Base-by-base conservation (phyloP, 1,140 invertebrate genomes). In the Nixonia krombeini region DNA sequence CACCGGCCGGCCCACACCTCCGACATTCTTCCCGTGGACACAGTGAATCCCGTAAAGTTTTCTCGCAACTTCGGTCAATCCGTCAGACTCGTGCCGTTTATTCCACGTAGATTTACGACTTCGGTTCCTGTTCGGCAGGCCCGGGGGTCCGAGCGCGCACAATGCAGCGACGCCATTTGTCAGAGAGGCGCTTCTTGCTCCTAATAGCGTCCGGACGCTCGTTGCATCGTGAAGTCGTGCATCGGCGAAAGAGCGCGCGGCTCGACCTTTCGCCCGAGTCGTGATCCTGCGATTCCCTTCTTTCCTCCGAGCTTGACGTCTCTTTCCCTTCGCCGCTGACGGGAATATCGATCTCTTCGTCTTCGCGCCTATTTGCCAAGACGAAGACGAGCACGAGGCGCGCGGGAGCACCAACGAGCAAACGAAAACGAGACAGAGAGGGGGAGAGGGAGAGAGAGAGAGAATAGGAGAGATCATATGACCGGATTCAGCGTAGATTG, bases 121-220 rank as follows among this genome's bases (percentile, higher is more conserved):
- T 44, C 52, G 57, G 51, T 62, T 45, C 64, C 47, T 65, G 41
- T 47, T 52, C 47, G 52, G 13, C 50, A 18, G 49, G 28, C 55
- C 70, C 50, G 59, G 64, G 55, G 71, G 65, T 55, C 65, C 52
- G 45, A 51, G 49, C 37, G 42, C 49, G 69, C 72, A 76, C 76
- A 79, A 80, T 78, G 72, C 70, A 75, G 63, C 70, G 47, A 73
- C 58, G 71, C 74, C 72, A 81, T 81, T 81, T 81, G 75, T 81
- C 75, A 79, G 71, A 70, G 68, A 72, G 74, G 73, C 72, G 72
- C 76, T 76, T 79, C 74, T 73, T 77, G 72, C 72, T 79, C 67
- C 67, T 74, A 76, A 76, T 78, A 78, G 74, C 64, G 45, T 57
- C 63, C 41, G 50, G 41, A 42, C 51, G 29, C 28, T 55, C 51